Evolutionary conservation across 2,888 invertebrate species (phyloP).

Genomic region (Platerodrilus igneus): DNA sequence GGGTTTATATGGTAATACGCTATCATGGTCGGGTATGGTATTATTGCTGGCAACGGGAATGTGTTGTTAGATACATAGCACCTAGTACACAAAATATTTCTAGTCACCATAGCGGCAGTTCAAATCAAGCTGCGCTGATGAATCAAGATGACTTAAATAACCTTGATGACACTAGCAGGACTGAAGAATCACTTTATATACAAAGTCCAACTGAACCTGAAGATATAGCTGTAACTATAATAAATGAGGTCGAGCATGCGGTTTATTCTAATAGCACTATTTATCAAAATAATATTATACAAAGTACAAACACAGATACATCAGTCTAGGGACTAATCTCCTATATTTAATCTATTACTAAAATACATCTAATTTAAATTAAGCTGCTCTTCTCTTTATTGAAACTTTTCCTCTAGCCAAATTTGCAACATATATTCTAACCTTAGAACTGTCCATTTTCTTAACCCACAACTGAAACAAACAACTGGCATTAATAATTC

Average conservation of each 20-base stretch:
- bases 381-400: constrained; percentile 80
- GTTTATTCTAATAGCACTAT: too few relatives aligned
- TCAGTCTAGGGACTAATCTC: background rate
- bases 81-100: constrained; percentile 28
- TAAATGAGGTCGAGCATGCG: too few relatives aligned
- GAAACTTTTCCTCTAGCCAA: constrained; percentile 83
- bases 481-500: too few relatives aligned
- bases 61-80: constrained; percentile 47
- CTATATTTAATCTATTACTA: too few relatives aligned
- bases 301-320: background rate
- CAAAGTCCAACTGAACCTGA: background rate
- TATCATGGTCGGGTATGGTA: constrained; percentile 52
- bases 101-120: constrained; percentile 9
- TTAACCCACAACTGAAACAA: constrained; percentile 82
- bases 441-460: constrained; percentile 75
- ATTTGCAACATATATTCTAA: constrained; percentile 79
- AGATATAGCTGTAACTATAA: background rate
- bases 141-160: background rate
- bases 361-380: too few relatives aligned
- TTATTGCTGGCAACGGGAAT: constrained; percentile 54
- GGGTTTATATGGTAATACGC: constrained; percentile 50
- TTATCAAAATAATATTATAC: too few relatives aligned
- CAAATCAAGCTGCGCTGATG: background rate
- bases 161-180: background rate
- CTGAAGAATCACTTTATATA: too few relatives aligned